A percentile compares a stretch with the other conserved stretches of the same genome.
These are phyloP conservation scores for Deroplatys truncata DNA, from an alignment of 2,888 invertebrate genomes.

Conservation along the genomic window DNA sequence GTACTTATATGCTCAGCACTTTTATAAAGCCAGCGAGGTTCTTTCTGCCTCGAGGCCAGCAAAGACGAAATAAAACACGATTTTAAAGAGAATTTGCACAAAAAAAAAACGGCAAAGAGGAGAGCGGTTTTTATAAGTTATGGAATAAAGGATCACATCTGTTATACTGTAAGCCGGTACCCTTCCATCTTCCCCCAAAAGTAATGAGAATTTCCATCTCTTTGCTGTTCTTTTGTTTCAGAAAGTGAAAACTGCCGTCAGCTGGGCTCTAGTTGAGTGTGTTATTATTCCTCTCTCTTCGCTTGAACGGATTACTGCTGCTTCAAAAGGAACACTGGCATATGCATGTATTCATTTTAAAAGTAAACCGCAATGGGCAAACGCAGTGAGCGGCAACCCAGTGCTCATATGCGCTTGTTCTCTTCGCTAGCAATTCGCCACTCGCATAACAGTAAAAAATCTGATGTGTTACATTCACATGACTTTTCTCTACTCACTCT, in stretches of 20 bases:
- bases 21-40: background rate
- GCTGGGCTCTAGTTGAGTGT: too few species aligned
- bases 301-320: background rate
- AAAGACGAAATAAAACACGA: background rate
- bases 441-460: too few species aligned
- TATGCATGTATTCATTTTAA: background rate
- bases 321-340: background rate
- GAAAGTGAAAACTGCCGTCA: background rate
- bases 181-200: background rate
- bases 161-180: background rate
- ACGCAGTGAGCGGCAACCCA: too few species aligned
- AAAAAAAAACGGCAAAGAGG: background rate
- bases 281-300: too few species aligned
- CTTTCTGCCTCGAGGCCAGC: background rate
- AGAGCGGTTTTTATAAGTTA: background rate
- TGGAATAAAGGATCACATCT: background rate
- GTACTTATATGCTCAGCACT: background rate
- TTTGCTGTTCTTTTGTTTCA: background rate
- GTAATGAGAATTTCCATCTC: background rate
- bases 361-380: too few species aligned
- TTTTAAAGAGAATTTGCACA: background rate
- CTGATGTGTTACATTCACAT: too few species aligned
- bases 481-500: too few species aligned
- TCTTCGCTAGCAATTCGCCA: too few species aligned
- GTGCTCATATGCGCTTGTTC: too few species aligned